Conservation (phyloP, 2,113 vertebrate genomes). For the Cinclus cinclus region DNA sequence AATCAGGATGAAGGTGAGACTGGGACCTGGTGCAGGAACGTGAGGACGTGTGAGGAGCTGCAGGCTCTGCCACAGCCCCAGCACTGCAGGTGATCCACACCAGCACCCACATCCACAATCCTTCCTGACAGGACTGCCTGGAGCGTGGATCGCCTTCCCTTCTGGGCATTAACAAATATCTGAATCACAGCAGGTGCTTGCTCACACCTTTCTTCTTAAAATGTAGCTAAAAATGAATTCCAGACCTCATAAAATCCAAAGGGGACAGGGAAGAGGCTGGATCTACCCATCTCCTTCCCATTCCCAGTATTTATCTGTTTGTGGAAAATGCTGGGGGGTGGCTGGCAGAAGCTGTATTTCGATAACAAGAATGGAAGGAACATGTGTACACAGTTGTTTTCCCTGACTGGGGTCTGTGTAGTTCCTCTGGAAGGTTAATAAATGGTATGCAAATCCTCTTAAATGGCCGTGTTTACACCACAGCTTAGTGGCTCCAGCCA, state of each 20-base stretch:
- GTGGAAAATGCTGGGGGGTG: neutral
- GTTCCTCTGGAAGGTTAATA: constrained; percentile 53
- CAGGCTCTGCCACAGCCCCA: neutral
- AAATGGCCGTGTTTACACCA: constrained; percentile 65
- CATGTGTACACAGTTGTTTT: constrained; percentile 59
- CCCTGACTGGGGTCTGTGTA: constrained; percentile 27
- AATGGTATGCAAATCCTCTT: constrained; percentile 69
- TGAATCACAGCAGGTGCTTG: neutral
- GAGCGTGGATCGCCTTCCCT: fast-evolving
- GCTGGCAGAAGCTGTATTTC: neutral
- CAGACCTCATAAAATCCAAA: neutral
- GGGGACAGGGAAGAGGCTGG: neutral
- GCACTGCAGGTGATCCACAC: neutral
- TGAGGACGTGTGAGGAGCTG: neutral
- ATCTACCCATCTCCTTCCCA: neutral
- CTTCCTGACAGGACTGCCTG: neutral
- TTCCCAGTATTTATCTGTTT: neutral
- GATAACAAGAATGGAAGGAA: neutral
- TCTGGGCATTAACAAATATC: neutral
- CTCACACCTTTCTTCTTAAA: neutral
- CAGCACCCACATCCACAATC: neutral
- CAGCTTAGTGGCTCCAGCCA: constrained; percentile 58
- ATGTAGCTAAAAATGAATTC: neutral
- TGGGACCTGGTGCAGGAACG: neutral
- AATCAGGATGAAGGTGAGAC: neutral